A percentile compares a stretch with the other conserved stretches of the same genome.
These are phyloP conservation scores for Sitta europaea DNA, from an alignment of 2,113 vertebrate genomes.

Conservation along the genomic window DNA sequence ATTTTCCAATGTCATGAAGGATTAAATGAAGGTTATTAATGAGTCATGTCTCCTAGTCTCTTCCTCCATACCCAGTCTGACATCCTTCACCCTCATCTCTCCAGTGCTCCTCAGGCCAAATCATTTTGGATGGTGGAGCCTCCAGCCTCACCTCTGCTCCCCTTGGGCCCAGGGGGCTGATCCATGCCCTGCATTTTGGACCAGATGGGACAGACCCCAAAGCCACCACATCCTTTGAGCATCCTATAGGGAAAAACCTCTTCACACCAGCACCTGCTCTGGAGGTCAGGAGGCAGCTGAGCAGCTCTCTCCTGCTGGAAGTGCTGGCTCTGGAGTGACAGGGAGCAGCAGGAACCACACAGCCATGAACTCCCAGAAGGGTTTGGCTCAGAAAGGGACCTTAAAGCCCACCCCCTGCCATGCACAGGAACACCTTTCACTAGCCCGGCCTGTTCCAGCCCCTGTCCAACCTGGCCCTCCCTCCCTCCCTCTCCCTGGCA, in stretches of 20 bases:
- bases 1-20: neutral
- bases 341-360: neutral
- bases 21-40: conserved; percentile 29
- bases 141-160: neutral
- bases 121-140: neutral
- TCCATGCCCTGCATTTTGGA: neutral
- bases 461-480: neutral
- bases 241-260: neutral
- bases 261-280: neutral
- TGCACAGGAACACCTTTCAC: neutral
- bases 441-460: neutral
- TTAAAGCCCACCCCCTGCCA: neutral
- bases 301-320: neutral
- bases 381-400: neutral
- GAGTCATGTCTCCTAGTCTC: neutral
- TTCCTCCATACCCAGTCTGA: neutral
- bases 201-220: neutral
- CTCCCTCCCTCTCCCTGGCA: neutral
- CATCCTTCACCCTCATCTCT: neutral
- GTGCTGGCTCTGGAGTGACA: neutral
- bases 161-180: neutral
- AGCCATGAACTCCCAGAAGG: neutral
- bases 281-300: neutral
- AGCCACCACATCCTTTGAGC: neutral
- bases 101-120: neutral